Evolutionary conservation across 2,888 invertebrate species (phyloP).

Genomic region (Lasioglossum pauxillum): DNA sequence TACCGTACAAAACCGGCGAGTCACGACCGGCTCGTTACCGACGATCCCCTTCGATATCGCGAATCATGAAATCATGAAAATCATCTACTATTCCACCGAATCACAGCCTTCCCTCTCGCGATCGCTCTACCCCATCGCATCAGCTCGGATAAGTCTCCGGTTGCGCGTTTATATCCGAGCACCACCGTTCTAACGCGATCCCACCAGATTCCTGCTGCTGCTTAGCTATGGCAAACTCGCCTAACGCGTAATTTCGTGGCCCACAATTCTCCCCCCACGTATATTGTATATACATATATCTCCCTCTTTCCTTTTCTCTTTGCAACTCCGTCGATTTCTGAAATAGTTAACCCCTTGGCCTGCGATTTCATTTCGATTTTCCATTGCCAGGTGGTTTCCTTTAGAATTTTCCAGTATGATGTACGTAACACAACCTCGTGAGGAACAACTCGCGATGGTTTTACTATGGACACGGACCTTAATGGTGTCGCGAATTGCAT

Average conservation of each 20-base stretch:
- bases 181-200: neutral
- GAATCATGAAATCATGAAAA: conserved; percentile 77
- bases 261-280: neutral
- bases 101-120: neutral
- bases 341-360: neutral
- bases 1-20: conserved; percentile 79
- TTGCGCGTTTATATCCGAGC: neutral
- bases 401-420: neutral
- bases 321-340: neutral
- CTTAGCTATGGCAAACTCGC: neutral
- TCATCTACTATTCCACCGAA: conserved; percentile 63
- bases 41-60: conserved; percentile 72
- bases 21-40: conserved; percentile 83
- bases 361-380: neutral
- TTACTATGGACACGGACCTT: no score
- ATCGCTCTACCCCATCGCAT: neutral
- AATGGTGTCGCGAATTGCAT: no score
- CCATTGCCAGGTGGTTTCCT: neutral
- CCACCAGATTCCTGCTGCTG: neutral
- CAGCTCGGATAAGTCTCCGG: neutral
- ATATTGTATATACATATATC: neutral
- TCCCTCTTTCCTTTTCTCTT: neutral
- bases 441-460: neutral
- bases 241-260: conserved; percentile 2
- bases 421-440: neutral